Percentiles rank a stretch among this genome's conserved stretches.
These are phyloP conservation scores for Zaprionus africanus DNA, from an alignment of 1,140 invertebrate species.

Conservation along the genomic window DNA sequence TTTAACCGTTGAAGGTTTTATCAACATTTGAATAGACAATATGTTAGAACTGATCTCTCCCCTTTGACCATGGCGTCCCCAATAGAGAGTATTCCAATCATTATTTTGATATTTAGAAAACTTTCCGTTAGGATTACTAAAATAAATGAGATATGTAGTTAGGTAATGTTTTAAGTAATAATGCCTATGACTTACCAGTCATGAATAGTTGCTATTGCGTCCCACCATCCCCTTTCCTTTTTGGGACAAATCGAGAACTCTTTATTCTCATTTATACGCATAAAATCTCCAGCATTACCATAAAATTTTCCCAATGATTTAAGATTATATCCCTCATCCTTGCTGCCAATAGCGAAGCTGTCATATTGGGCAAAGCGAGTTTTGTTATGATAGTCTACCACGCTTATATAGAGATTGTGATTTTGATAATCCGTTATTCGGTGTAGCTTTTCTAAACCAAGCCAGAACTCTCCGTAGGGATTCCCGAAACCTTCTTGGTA, in stretches of 20 bases:
- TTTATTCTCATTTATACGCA: background rate
- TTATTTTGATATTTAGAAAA: background rate
- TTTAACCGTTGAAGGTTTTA: background rate
- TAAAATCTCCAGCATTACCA: background rate
- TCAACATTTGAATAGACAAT: slow-evolving; percentile 3
- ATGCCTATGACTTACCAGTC: background rate
- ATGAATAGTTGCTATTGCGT: background rate
- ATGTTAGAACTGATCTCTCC: background rate
- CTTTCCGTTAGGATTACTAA: background rate
- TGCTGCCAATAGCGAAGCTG: background rate
- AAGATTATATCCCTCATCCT: background rate
- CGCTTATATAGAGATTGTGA: background rate
- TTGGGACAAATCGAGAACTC: background rate
- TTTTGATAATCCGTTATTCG: background rate
- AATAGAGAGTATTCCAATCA: background rate
- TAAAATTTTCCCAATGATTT: background rate
- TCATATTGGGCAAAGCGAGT: background rate
- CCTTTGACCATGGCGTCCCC: background rate
- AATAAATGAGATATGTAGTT: background rate
- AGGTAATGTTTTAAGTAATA: background rate
- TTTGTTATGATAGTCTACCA: background rate
- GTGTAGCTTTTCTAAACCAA: background rate
- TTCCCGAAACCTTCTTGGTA: slow-evolving; percentile 9
- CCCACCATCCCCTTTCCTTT: background rate
- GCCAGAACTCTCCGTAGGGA: slow-evolving; percentile 3